These are phyloP conservation scores for Carpatolechia fugitivella DNA, from an alignment of 2,888 invertebrate species.

Conservation along the genomic window DNA sequence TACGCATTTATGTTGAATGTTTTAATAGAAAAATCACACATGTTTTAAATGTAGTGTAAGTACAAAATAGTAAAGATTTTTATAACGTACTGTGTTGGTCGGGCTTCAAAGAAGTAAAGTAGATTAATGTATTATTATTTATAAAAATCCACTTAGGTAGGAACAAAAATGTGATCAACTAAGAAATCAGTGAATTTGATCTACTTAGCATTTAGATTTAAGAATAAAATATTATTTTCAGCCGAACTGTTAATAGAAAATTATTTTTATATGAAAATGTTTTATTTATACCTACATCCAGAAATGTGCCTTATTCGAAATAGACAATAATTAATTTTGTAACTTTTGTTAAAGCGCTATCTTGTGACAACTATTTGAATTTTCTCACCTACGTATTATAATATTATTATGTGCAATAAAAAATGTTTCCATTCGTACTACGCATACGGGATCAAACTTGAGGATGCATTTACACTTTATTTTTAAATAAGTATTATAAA, in stretches of 20 bases:
- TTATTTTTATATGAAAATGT: constrained; percentile 10
- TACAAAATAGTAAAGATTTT: constrained; percentile 14
- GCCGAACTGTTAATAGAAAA: background rate
- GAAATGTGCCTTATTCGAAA: constrained; percentile 36
- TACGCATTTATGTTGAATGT: constrained; percentile 6
- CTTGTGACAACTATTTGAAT: background rate
- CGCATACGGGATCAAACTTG: constrained; percentile 45
- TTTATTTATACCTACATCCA: constrained; percentile 36
- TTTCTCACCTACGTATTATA: background rate
- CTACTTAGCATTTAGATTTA: constrained; percentile 29
- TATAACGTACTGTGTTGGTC: background rate
- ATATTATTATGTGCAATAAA: constrained; percentile 16
- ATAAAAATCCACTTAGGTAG: constrained; percentile 8
- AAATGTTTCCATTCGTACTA: constrained; percentile 21
- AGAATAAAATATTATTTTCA: background rate
- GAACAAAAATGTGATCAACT: constrained; percentile 20
- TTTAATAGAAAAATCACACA: background rate
- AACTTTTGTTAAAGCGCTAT: constrained; percentile 1
- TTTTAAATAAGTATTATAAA: constrained; percentile 14
- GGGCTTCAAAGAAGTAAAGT: background rate
- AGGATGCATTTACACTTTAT: constrained; percentile 60
- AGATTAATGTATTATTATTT: background rate
- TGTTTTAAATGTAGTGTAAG: constrained; percentile 11
- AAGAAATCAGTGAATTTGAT: constrained; percentile 22
- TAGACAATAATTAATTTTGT: background rate